Percentiles rank a stretch among this genome's conserved stretches.
These are phyloP conservation scores for Sternotherus odoratus DNA, from an alignment of 2,797 vertebrate species.

Conservation along the genomic window DNA sequence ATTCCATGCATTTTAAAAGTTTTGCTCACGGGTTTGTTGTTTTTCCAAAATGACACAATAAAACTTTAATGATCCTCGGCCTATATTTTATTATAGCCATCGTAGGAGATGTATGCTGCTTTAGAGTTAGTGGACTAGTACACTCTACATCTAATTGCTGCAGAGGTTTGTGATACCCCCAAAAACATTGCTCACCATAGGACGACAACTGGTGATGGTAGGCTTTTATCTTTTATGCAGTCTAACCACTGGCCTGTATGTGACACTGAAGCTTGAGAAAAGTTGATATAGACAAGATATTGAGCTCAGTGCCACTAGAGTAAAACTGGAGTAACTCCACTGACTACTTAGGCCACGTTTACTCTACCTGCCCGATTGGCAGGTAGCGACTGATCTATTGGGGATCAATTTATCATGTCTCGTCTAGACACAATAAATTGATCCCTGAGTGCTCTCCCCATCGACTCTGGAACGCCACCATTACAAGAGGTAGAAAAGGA, in stretches of 20 bases:
- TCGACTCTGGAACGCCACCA: too few relatives aligned
- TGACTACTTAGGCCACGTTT: not conserved
- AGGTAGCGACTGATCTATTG: too few relatives aligned
- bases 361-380: too few relatives aligned
- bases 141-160: not conserved
- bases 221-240: not conserved
- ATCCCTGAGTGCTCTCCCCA: too few relatives aligned
- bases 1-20: not conserved
- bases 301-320: not conserved
- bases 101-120: constrained; percentile 21
- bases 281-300: not conserved
- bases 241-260: not conserved
- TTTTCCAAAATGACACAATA: constrained; percentile 11
- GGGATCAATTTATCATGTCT: too few relatives aligned
- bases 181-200: constrained; percentile 1
- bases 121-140: constrained; percentile 17
- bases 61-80: constrained; percentile 50
- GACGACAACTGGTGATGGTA: not conserved
- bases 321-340: not conserved
- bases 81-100: constrained; percentile 16
- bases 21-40: not conserved
- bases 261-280: not conserved
- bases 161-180: not conserved
- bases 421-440: too few relatives aligned
- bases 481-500: too few relatives aligned